These are phyloP conservation scores for Drosophila kohkoa DNA, from an alignment of 1,140 invertebrate genomes.

Conservation along the genomic window DNA sequence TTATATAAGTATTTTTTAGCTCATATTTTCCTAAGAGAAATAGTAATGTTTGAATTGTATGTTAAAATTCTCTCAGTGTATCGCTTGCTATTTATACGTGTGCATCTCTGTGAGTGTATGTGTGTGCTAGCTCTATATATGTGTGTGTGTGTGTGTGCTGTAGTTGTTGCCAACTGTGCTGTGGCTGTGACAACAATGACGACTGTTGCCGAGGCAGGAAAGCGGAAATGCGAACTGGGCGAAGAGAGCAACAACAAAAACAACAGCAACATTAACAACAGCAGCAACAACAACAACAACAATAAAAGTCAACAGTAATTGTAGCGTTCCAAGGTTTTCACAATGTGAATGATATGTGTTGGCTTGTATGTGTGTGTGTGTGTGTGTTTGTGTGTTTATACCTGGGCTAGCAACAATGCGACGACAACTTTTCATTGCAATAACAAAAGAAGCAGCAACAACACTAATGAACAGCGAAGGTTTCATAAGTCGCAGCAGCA, in stretches of 20 bases:
- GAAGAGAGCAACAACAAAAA: slow-evolving; percentile 44
- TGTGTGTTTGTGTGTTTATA: slow-evolving; percentile 59
- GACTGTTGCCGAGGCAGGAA: slow-evolving; percentile 64
- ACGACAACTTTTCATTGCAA: slow-evolving; percentile 62
- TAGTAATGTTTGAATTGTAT: neutral
- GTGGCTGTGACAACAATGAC: slow-evolving; percentile 78
- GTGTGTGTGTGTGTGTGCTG: slow-evolving; percentile 15
- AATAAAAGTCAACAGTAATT: slow-evolving; percentile 77
- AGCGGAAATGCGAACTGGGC: slow-evolving; percentile 78
- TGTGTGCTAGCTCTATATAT: slow-evolving; percentile 1
- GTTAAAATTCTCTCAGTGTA: slow-evolving; percentile 24
- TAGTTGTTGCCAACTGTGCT: slow-evolving; percentile 67
- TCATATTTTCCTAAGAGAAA: neutral
- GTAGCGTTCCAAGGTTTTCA: slow-evolving; percentile 80
- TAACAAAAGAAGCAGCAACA: slow-evolving; percentile 53
- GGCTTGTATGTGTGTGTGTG: slow-evolving; percentile 58
- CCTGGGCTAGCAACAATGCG: slow-evolving; percentile 74
- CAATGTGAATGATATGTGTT: slow-evolving; percentile 77
- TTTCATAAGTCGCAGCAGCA: slow-evolving; percentile 67
- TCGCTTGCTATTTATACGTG: neutral
- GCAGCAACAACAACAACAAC: slow-evolving; percentile 46
- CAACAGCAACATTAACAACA: slow-evolving; percentile 33
- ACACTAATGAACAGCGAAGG: slow-evolving; percentile 61
- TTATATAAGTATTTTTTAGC: neutral
- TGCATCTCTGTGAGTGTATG: neutral